Percentiles rank a stretch among this genome's conserved stretches.
These are phyloP conservation scores for Eupithecia vulgata DNA, from an alignment of 2,888 invertebrate species.

Conservation along the genomic window DNA sequence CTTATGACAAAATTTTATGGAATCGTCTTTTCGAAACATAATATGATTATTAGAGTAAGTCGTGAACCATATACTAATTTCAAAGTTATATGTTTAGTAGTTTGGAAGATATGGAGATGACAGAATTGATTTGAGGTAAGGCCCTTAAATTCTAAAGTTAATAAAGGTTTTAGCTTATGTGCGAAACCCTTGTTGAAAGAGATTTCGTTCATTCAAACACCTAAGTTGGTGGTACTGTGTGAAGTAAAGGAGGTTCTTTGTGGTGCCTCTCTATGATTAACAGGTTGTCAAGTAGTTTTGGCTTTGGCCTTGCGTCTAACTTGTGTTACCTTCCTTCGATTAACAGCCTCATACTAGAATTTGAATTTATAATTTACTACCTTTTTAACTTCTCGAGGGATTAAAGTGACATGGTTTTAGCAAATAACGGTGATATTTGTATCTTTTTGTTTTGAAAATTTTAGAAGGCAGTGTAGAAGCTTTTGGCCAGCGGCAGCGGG, in stretches of 20 bases:
- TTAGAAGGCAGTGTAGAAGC: neutral
- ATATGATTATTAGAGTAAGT: too few species aligned
- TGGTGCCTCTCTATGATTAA: constrained; percentile 19
- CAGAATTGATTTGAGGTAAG: too few species aligned
- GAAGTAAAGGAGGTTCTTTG: constrained; percentile 12
- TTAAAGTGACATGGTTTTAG: neutral
- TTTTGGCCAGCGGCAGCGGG: neutral
- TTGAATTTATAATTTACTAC: constrained; percentile 6
- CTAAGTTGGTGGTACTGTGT: neutral
- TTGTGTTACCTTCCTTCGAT: constrained; percentile 11
- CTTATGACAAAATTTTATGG: too few species aligned
- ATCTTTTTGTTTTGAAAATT: neutral
- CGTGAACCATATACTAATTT: too few species aligned
- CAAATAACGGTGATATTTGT: neutral
- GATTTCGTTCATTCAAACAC: neutral
- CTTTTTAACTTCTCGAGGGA: neutral
- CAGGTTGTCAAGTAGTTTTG: constrained; percentile 14
- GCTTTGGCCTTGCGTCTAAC: constrained; percentile 14
- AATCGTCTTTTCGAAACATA: too few species aligned
- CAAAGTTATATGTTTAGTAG: too few species aligned
- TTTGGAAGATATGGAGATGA: too few species aligned
- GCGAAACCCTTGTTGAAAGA: too few species aligned
- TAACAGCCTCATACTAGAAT: constrained; percentile 8
- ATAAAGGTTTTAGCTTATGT: too few species aligned
- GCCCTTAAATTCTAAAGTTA: too few species aligned